Evolutionary conservation across 2,888 invertebrate genomes (phyloP).

Genomic region (Nemoura dubitans): DNA sequence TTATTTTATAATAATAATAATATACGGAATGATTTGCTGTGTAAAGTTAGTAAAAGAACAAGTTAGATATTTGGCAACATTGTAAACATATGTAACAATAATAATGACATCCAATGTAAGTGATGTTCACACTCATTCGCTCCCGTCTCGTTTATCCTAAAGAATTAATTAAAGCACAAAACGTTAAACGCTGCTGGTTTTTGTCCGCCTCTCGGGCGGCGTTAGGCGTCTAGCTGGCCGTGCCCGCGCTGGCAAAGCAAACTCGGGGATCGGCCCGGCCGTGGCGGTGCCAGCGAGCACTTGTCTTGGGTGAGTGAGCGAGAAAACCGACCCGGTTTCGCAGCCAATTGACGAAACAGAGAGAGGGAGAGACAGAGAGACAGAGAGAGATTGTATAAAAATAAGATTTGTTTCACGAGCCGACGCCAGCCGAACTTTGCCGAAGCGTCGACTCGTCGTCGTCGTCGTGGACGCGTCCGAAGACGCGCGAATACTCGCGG

Average conservation of each 20-base stretch:
- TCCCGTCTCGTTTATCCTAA: slow-evolving; percentile 45
- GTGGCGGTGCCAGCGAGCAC: too few species aligned
- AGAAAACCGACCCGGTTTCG: too few species aligned
- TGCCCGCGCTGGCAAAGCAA: slow-evolving; percentile 49
- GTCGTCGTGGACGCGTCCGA: too few species aligned
- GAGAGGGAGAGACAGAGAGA: slow-evolving; percentile 1
- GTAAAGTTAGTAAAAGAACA: slow-evolving; percentile 60
- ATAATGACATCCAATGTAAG: slow-evolving; percentile 20
- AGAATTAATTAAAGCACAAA: slow-evolving; percentile 56
- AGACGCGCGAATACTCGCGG: too few species aligned
- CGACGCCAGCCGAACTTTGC: background rate
- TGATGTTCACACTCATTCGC: background rate
- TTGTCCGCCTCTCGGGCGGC: too few species aligned
- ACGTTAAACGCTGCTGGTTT: too few species aligned
- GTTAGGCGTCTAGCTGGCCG: slow-evolving; percentile 49
- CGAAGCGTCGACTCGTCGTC: too few species aligned
- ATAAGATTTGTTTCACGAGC: slow-evolving; percentile 43
- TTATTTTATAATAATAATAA: too few species aligned
- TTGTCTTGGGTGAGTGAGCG: too few species aligned
- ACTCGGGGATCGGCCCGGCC: too few species aligned
- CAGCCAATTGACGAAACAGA: slow-evolving; percentile 19
- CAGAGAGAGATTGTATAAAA: slow-evolving; percentile 47
- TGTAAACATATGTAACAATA: slow-evolving; percentile 27
- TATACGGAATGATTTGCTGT: slow-evolving; percentile 61
- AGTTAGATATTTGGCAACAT: slow-evolving; percentile 22